A percentile compares a stretch with the other conserved stretches of the same genome.
These are phyloP conservation scores for Pithys albifrons DNA, from an alignment of 2,113 vertebrate species.

Conservation along the genomic window DNA sequence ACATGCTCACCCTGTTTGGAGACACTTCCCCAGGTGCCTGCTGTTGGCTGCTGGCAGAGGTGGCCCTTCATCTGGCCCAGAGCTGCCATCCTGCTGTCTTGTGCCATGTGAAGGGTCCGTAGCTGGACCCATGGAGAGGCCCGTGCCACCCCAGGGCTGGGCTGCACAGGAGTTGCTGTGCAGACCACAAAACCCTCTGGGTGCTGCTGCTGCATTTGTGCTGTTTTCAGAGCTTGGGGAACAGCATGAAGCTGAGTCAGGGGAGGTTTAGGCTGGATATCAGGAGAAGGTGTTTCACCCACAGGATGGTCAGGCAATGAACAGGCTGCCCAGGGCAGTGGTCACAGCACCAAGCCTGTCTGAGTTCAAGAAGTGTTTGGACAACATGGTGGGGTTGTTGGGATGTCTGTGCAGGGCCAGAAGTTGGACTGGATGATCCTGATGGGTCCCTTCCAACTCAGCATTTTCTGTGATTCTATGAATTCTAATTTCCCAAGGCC, in stretches of 20 bases:
- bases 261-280: background rate
- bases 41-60: background rate
- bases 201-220: background rate
- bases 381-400: background rate
- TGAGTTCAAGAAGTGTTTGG: background rate
- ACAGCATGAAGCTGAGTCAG: background rate
- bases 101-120: background rate
- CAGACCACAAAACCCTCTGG: background rate
- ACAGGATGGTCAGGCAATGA: background rate
- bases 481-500: background rate
- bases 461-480: background rate
- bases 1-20: background rate
- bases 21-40: background rate
- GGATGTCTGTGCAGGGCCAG: background rate
- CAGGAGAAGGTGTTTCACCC: background rate
- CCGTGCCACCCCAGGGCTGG: background rate
- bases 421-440: background rate
- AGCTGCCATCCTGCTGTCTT: background rate
- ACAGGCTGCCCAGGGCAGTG: background rate
- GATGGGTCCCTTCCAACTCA: background rate
- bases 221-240: background rate
- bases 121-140: background rate
- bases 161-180: accelerated
- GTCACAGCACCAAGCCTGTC: background rate
- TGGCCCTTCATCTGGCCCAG: background rate